Evolutionary conservation across 2,888 invertebrate genomes (phyloP).

Genomic region (Resseliella maxima): DNA sequence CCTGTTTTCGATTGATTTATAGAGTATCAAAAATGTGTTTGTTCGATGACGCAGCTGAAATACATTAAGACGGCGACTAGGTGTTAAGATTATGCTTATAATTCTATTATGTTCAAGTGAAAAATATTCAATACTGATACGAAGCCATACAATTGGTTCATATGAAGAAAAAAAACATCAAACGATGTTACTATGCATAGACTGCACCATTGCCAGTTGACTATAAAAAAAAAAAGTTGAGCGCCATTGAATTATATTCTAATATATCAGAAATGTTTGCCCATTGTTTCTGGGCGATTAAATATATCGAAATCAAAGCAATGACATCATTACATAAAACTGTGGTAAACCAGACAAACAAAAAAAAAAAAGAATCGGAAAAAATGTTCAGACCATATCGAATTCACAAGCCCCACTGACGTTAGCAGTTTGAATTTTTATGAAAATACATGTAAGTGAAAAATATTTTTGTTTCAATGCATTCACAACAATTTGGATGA

Average conservation of each 20-base stretch:
- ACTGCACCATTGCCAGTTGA: neutral
- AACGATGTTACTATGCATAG: neutral
- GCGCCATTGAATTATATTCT: too few relatives aligned
- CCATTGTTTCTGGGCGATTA: neutral
- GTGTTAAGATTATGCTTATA: slow-evolving; percentile 1
- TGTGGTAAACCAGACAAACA: neutral
- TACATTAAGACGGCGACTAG: neutral
- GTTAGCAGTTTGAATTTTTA: neutral
- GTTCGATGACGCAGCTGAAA: neutral
- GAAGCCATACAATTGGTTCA: neutral
- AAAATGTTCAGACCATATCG: neutral
- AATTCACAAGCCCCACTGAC: neutral
- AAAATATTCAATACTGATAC: slow-evolving; percentile 3
- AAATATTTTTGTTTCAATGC: neutral
- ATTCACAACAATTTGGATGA: neutral
- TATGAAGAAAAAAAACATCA: neutral
- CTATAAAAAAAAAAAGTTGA: neutral
- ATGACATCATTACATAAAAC: neutral
- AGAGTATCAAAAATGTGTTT: neutral
- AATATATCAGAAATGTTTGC: neutral
- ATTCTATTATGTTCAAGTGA: neutral
- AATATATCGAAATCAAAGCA: neutral
- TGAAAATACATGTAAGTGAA: too few relatives aligned
- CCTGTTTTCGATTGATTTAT: neutral
- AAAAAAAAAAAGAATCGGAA: neutral